These are phyloP conservation scores for human (Homo sapiens) DNA, from an alignment of 2,113 vertebrate genomes.

Conservation along the genomic window GRCh38 chr4:10835501-10836000, in stretches of 20 bases:
- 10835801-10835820: not conserved
- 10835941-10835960: no score
- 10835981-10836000: not conserved
- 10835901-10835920: rapidly evolving
- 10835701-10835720: not conserved
- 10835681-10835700: not conserved
- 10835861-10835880: no score
- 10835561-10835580: not conserved
- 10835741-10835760: not conserved
- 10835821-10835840: not conserved
- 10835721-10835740: not conserved
- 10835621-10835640: not conserved
- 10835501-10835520: not conserved
- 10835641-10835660: no score
- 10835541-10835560: not conserved
- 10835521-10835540: not conserved
- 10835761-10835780: not conserved
- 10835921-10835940: not conserved
- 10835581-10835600: not conserved
- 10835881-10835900: not conserved
- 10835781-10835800: not conserved
- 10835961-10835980: not conserved
- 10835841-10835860: not conserved
- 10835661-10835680: not conserved
- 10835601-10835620: not conserved